Base-by-base conservation (phyloP, 2,113 vertebrate species). In the Poeciliopsis prolifica region DNA sequence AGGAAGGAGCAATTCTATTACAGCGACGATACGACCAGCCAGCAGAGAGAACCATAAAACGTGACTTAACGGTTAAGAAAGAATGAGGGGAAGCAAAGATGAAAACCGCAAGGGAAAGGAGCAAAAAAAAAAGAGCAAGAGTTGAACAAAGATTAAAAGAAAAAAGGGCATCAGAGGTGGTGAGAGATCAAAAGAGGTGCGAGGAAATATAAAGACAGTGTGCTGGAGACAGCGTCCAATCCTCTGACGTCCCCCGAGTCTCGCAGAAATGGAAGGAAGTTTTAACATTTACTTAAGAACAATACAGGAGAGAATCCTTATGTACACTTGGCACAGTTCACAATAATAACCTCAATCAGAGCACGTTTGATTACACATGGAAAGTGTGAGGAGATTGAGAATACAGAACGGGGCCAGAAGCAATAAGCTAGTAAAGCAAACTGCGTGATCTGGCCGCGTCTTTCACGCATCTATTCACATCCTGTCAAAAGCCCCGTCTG, bases 1-100 rank as follows among this genome's bases (percentile, higher is more conserved):
- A 92, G 88, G 88, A 92, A 87, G 90, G 87, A 92, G 91, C 90
- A 92, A 87, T 93, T 93, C 90, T 92, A 90, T 93, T 92, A 91
- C 65, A 86, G 79, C 37, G 24, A 73, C 74, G 31, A 72, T 58
- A 58, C 51, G 85, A 80, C 83, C 64, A 80, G 84, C 87, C 87
- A 83, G 86, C 88, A 90, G 89, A 93, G 79, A 88, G 74, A 87
- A 92, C 88, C 78, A 92, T 89, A 91, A 92, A 92, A 89, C 87
- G 89, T 83, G 88, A 93, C 90, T 91, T 88, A 84, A 88, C 87
- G 86, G 72, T 86, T 82, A 81, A 65, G 74, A 75, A 76, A 58
- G 82, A 68, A 65, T 2, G 51, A 65, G 71, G 77, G 66, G 65
- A 83, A 72, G 81, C 58, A 61, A 58, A 65, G 76, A 87, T 58